phyloP scores from a whole-genome alignment of 1,140 invertebrate species.

The Pseudoatta argentina region DNA sequence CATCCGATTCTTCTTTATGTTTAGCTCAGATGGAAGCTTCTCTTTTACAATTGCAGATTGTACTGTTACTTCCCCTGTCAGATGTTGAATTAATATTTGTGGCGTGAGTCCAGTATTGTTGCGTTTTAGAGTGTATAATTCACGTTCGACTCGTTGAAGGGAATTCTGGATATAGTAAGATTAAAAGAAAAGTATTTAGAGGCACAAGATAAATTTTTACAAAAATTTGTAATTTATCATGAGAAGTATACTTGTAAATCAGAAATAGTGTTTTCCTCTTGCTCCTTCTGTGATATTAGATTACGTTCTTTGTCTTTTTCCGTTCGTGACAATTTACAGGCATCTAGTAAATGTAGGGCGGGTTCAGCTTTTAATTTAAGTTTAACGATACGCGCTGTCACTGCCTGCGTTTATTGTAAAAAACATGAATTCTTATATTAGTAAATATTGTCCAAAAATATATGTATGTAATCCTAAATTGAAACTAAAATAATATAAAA shows the following conservation, averaged over 20 bases:
- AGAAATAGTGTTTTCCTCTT: conserved; percentile 79
- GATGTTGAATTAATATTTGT: conserved; percentile 88
- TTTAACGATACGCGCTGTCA: conserved; percentile 87
- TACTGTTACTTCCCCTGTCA: conserved; percentile 92
- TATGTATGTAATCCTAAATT: not conserved
- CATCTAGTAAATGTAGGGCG: conserved; percentile 87
- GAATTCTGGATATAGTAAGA: conserved; percentile 71
- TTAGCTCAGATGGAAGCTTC: conserved; percentile 92
- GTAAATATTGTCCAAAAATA: not conserved
- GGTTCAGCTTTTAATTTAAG: conserved; percentile 85
- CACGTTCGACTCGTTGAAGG: conserved; percentile 79
- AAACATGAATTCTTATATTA: not conserved
- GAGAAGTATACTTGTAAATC: conserved; percentile 76
- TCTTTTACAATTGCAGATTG: conserved; percentile 90
- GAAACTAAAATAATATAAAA: not conserved
- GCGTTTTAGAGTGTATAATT: conserved; percentile 82
- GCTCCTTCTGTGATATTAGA: conserved; percentile 85
- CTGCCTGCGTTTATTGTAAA: conserved; percentile 64
- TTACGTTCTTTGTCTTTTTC: conserved; percentile 92
- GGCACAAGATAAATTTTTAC: not conserved
- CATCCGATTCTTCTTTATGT: conserved; percentile 88
- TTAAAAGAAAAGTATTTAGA: not conserved
- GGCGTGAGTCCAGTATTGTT: conserved; percentile 86
- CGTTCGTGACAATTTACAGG: conserved; percentile 89
- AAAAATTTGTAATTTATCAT: not conserved